phyloP scores from a whole-genome alignment of 2,113 vertebrate genomes.

The Ptyas mucosa region DNA sequence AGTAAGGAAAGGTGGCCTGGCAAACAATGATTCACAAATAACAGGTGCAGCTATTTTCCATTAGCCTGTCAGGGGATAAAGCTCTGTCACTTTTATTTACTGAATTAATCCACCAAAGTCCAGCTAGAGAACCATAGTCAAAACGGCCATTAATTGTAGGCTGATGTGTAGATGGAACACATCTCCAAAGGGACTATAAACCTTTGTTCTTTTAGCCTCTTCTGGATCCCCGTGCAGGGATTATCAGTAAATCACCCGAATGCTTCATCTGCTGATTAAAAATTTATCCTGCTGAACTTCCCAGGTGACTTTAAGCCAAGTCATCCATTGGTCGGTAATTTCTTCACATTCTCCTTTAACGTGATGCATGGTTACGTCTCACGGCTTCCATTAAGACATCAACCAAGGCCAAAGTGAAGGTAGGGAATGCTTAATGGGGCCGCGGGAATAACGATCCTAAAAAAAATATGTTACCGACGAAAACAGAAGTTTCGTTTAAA shows the following conservation, averaged over 20 bases:
- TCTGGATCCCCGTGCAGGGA: conserved; percentile 56
- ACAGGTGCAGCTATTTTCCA: conserved; percentile 75
- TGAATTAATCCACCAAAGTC: conserved; percentile 82
- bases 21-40: conserved; percentile 76
- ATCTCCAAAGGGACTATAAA: conserved; percentile 75
- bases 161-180: conserved; percentile 81
- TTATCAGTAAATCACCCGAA: conserved; percentile 70
- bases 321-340: not conserved
- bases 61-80: conserved; percentile 68
- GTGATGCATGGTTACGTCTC: not conserved
- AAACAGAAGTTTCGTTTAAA: conserved; percentile 12
- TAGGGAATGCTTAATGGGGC: not conserved
- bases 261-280: conserved; percentile 70
- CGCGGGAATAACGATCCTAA: not conserved
- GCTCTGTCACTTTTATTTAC: conserved; percentile 83
- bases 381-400: not conserved
- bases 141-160: conserved; percentile 79
- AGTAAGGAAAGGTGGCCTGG: conserved; percentile 71
- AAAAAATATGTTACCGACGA: not conserved
- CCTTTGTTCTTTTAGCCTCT: conserved; percentile 77
- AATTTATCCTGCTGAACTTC: conserved; percentile 61
- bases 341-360: conserved; percentile 22
- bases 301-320: conserved; percentile 47
- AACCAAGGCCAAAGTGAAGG: not conserved
- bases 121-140: conserved; percentile 79